Evolutionary conservation across 2,113 vertebrate species (phyloP).

Genomic region (Neolamprologus cancellatus): DNA sequence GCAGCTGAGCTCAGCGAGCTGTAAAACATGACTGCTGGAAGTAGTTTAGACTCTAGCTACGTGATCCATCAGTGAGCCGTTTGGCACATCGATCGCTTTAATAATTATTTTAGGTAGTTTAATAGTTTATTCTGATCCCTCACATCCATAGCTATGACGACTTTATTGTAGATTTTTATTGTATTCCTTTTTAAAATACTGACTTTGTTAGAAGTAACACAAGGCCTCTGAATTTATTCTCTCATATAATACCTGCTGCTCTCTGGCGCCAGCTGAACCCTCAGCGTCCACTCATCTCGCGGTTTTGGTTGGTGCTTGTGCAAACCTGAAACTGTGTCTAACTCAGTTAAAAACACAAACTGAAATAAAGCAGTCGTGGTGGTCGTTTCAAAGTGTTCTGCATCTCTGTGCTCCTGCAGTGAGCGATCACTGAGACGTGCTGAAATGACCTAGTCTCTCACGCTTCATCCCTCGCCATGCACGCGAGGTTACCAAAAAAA

Average conservation of each 20-base stretch:
- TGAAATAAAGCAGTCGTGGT: neutral
- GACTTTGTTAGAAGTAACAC: neutral
- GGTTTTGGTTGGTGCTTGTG: neutral
- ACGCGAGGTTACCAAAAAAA: neutral
- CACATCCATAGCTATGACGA: neutral
- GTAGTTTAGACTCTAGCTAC: neutral
- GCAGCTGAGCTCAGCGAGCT: neutral
- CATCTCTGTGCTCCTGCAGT: neutral
- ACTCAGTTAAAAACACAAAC: neutral
- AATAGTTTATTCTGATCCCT: neutral
- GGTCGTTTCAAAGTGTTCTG: neutral
- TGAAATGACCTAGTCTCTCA: neutral
- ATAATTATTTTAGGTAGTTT: neutral
- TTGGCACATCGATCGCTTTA: fast-evolving
- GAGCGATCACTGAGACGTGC: fast-evolving
- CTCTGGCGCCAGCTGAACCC: neutral
- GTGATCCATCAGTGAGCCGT: neutral
- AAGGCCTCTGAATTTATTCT: neutral
- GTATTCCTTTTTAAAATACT: neutral
- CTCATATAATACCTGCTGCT: neutral
- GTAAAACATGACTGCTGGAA: neutral
- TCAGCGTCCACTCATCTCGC: neutral
- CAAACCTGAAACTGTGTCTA: neutral
- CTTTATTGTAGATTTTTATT: neutral
- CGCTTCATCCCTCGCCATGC: neutral